A percentile compares a stretch with the other conserved stretches of the same genome.
Conservation (phyloP, 2,888 invertebrate genomes). For the Cryptocephalus moraei region DNA sequence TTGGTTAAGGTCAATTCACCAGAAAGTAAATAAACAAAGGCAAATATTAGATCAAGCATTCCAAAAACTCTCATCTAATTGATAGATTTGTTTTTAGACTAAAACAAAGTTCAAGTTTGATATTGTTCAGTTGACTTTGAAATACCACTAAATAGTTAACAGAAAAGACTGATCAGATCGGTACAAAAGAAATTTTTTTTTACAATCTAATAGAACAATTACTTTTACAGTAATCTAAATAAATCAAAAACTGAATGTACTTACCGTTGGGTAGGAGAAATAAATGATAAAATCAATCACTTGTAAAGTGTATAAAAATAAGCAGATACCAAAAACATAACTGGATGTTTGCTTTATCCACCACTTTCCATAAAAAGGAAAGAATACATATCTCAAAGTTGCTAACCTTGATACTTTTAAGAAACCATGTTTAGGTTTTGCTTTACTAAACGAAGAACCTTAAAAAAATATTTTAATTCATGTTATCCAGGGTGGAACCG, state of each 20-base stretch:
- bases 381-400: constrained; percentile 66
- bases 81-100: too few species aligned
- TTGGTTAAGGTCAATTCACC: too few species aligned
- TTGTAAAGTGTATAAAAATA: constrained; percentile 71
- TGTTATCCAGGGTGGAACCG: constrained; percentile 1
- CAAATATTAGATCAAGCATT: not conserved
- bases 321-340: constrained; percentile 61
- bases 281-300: constrained; percentile 44
- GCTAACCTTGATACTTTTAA: constrained; percentile 77
- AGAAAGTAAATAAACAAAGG: too few species aligned
- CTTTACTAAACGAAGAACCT: constrained; percentile 94
- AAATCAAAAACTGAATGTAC: too few species aligned
- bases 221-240: not conserved
- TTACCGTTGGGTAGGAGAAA: constrained; percentile 2
- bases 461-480: constrained; percentile 13
- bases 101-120: too few species aligned
- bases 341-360: constrained; percentile 83
- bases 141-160: too few species aligned
- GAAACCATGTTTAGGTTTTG: constrained; percentile 87
- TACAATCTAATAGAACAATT: not conserved
- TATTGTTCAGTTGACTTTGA: too few species aligned
- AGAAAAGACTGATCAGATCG: too few species aligned
- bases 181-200: too few species aligned
- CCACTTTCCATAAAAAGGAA: constrained; percentile 81
- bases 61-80: too few species aligned